Evolutionary conservation across 2,113 vertebrate genomes (phyloP), one percentile per base, ranked within the genome.

Genomic region (Chelonoidis abingdonii): DNA sequence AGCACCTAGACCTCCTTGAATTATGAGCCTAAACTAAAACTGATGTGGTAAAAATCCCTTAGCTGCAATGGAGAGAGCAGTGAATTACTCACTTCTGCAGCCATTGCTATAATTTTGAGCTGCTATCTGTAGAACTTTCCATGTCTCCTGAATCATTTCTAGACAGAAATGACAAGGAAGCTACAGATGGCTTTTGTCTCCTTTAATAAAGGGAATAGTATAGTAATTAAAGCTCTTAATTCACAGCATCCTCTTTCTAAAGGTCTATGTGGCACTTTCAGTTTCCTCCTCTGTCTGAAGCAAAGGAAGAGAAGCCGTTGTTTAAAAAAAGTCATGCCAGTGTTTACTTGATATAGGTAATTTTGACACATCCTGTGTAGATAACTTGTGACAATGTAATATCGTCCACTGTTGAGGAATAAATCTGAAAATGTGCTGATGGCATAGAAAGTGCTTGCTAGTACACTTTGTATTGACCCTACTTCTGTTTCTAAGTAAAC

Each of bases 371-470:
- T 3, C 24, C 22, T n/a, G 3, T 59, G 27, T 85, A 87, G 91
- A 78, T 95, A 95, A 91, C 47, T 78, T 93, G 41, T 38, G 83
- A 72, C 44, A 87, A 6, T 24, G 8, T 82, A 22, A 35, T 72
- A 4, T 52, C 14, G 76, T 93, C 24, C 52, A 10, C 81, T 86
- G 54, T 88, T 93, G 8, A 89, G 57, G 57, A 90, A 27, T n/a
- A 49, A 29, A 25, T 11, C 75, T 92, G 81, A 79, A 88, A 97
- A 97, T 94, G 35, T 96, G 90, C 92, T 97, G 86, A 95, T 83
- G 89, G 31, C 44, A 93, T 94, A 56, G 69, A 94, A 97, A 89
- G 81, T 86, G 86, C 92, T 92, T 97, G 57, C 35, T 97, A 65
- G 69, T 59, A 86, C 62, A 52, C 87, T 97, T 98, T 86, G 35